Evolutionary conservation across 1,140 invertebrate species (phyloP).

Genomic region (Pantala flavescens): DNA sequence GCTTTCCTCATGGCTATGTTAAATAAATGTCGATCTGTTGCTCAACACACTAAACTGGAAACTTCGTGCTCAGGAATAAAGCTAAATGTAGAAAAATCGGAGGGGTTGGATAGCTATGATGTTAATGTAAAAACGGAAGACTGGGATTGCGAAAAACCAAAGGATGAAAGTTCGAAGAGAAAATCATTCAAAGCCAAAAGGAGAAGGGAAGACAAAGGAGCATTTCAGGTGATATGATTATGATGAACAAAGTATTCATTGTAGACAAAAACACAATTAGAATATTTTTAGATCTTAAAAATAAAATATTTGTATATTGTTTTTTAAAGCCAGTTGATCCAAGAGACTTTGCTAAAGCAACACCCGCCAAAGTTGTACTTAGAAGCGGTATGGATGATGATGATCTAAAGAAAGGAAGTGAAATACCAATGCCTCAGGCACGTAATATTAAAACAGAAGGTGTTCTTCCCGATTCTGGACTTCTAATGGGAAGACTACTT

Average conservation of each 20-base stretch:
- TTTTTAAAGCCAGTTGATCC: background rate
- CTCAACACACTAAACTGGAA: slow-evolving; percentile 21
- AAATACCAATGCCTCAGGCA: background rate
- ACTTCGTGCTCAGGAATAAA: background rate
- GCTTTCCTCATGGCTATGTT: slow-evolving; percentile 69
- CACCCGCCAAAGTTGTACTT: background rate
- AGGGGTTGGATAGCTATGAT: background rate
- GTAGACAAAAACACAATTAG: no score
- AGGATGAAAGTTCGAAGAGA: background rate
- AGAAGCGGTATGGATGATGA: background rate
- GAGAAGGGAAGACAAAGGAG: slow-evolving; percentile 42
- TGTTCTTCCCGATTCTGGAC: slow-evolving; percentile 63
- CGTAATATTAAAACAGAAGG: slow-evolving; percentile 37
- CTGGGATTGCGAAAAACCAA: background rate
- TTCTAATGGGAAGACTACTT: slow-evolving; percentile 65
- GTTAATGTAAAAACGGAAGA: background rate
- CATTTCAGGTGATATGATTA: slow-evolving; percentile 45
- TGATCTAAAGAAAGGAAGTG: background rate
- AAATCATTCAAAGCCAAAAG: slow-evolving; percentile 21
- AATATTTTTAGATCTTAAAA: no score
- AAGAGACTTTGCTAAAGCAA: background rate
- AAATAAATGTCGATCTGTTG: slow-evolving; percentile 61
- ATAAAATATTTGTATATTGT: background rate
- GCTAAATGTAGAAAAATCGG: background rate
- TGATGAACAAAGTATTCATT: no score